Evolutionary conservation across 2,797 vertebrate species (phyloP).

Genomic region (Tarsius wallacei): DNA sequence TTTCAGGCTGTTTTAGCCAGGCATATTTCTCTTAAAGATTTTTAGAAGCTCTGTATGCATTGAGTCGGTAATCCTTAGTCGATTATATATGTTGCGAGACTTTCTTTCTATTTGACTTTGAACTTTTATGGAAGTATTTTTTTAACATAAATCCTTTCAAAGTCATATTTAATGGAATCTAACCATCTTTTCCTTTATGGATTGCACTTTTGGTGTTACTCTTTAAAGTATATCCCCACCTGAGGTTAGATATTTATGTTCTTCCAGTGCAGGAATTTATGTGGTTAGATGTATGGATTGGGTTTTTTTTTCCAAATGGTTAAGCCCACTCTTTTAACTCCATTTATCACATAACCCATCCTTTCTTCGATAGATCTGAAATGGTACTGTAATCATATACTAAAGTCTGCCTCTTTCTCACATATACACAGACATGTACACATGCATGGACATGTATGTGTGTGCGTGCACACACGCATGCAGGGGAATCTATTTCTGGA

Average conservation of each 20-base stretch:
- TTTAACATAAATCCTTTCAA: slow-evolving; percentile 2
- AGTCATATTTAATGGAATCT: slow-evolving; percentile 45
- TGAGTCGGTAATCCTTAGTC: neutral
- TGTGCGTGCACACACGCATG: neutral
- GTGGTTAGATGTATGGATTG: neutral
- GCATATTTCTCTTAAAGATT: neutral
- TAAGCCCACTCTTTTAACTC: slow-evolving; percentile 53
- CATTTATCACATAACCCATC: slow-evolving; percentile 63
- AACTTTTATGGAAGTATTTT: neutral
- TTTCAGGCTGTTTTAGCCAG: neutral
- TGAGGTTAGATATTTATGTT: neutral
- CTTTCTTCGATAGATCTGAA: slow-evolving; percentile 52
- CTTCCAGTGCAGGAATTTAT: neutral
- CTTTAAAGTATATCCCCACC: neutral
- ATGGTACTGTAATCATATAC: slow-evolving; percentile 20
- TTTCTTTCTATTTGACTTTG: neutral
- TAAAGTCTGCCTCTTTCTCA: neutral
- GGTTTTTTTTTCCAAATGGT: neutral
- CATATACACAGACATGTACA: neutral
- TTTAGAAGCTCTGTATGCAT: slow-evolving; percentile 4
- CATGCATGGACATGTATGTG: fast-evolving
- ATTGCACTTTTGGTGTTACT: slow-evolving; percentile 16
- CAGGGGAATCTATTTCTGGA: neutral
- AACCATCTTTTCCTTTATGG: slow-evolving; percentile 8
- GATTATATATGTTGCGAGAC: neutral